These are phyloP conservation scores for Lutjanus argentimaculatus DNA, from an alignment of 2,797 vertebrate genomes.

Conservation along the genomic window DNA sequence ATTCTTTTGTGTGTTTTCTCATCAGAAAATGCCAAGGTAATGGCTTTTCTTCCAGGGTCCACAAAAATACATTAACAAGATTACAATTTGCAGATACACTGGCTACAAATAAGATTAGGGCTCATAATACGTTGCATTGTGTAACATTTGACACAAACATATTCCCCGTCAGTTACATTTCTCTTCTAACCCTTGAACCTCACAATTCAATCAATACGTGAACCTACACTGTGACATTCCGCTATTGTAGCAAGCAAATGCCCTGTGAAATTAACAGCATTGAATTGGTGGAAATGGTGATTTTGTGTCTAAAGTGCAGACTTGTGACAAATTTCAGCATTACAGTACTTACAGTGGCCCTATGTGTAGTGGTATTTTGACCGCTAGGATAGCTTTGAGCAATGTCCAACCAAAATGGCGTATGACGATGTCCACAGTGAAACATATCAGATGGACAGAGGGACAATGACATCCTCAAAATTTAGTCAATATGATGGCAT, in stretches of 20 bases:
- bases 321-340: not conserved
- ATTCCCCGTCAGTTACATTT: conserved; percentile 15
- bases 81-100: conserved; percentile 50
- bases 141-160: conserved; percentile 6
- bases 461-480: too few species aligned
- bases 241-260: not conserved
- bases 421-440: too few species aligned
- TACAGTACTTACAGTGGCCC: too few species aligned
- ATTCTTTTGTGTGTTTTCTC: not conserved
- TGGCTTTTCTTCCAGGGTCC: conserved; percentile 34
- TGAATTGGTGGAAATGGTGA: not conserved
- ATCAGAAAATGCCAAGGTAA: conserved; percentile 38
- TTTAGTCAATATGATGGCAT: too few species aligned
- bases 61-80: conserved; percentile 49
- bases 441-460: too few species aligned
- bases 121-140: conserved; percentile 20
- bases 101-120: conserved; percentile 50
- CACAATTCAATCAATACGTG: conserved; percentile 11
- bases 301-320: not conserved
- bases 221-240: not conserved
- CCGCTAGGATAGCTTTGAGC: not conserved
- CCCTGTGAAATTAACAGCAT: not conserved
- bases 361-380: not conserved
- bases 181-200: conserved; percentile 4
- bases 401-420: too few species aligned